Evolutionary conservation across 2,113 vertebrate species (phyloP), one percentile per base, ranked within the genome.

Genomic region (Laticauda colubrina): DNA sequence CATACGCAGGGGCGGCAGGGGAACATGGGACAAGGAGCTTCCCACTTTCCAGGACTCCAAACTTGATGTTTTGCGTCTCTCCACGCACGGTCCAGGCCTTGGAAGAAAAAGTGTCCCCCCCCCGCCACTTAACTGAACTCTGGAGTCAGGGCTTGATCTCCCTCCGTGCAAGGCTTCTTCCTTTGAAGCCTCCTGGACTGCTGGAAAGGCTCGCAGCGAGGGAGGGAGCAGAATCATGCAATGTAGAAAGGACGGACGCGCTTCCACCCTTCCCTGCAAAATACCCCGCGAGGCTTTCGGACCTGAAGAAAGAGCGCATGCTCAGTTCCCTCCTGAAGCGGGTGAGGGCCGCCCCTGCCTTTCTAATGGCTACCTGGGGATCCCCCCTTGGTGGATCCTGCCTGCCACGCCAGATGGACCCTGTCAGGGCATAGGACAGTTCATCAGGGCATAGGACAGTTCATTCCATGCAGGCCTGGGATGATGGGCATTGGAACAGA

Each of bases 361-460:
- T 75, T 34, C 69, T 0, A 20, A 20, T 1, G n/a, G 29, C 14
- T 75, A 34, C 69, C n/a, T 5, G 14, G n/a, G 69, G n/a, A 75
- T n/a, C 5, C 69, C 2, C n/a, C 69, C n/a, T n/a, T 34, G 69
- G 69, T 34, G 69, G 69, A 34, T 7, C 15, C 69, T 34, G n/a
- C 5, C 1, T 34, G 14, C 14, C 39, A 34, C 2, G n/a, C n/a
- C n/a, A 75, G n/a, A 3, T n/a, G 5, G 69, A 75, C 14, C n/a
- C 5, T 34, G 5, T 0, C 0, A 20, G n/a, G 69, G 69, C 15
- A 2, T 5, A 64, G 5, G 64, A 0, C 5, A 75, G 5, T 6
- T 34, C 0, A 2, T n/a, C 29, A n/a, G 5, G n/a, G 69, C 15
- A 2, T 5, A 64, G 5, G 64, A 0, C 5, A 75, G 5, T 6